Conservation (phyloP, 1,140 invertebrate species). For the Psix sp. region DNA sequence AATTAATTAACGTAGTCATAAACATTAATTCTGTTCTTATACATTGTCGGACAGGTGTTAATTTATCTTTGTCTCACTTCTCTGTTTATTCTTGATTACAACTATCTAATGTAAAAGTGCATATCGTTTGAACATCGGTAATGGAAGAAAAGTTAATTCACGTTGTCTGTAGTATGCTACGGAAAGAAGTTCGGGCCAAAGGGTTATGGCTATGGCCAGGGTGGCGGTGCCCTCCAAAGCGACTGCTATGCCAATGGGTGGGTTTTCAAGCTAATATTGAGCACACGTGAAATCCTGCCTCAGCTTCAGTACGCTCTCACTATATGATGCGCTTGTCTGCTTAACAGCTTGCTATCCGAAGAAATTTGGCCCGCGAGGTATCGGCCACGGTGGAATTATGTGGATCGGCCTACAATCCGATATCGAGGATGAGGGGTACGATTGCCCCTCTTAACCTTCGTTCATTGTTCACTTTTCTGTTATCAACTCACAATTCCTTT, state of each 20-base stretch:
- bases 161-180: slow-evolving; percentile 88
- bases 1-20: no score
- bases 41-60: no score
- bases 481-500: not conserved
- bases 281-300: slow-evolving; percentile 65
- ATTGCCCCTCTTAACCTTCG: slow-evolving; percentile 49
- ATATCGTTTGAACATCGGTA: slow-evolving; percentile 40
- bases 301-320: slow-evolving; percentile 69
- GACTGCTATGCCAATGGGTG: slow-evolving; percentile 87
- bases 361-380: slow-evolving; percentile 89
- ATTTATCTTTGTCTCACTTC: no score
- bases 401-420: slow-evolving; percentile 79
- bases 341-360: slow-evolving; percentile 83
- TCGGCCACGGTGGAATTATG: slow-evolving; percentile 86
- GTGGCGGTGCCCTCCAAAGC: slow-evolving; percentile 92
- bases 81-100: no score
- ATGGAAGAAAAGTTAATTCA: slow-evolving; percentile 65
- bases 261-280: slow-evolving; percentile 72
- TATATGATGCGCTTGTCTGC: slow-evolving; percentile 76
- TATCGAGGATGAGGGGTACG: slow-evolving; percentile 78
- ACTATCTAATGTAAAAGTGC: slow-evolving; percentile 53
- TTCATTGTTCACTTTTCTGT: not conserved
- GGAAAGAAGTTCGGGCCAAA: slow-evolving; percentile 95
- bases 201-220: slow-evolving; percentile 95
- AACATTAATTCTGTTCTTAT: no score